A percentile compares a stretch with the other conserved stretches of the same genome.
phyloP scores from a whole-genome alignment of 2,888 invertebrate species.

The Machimus atricapillus region DNA sequence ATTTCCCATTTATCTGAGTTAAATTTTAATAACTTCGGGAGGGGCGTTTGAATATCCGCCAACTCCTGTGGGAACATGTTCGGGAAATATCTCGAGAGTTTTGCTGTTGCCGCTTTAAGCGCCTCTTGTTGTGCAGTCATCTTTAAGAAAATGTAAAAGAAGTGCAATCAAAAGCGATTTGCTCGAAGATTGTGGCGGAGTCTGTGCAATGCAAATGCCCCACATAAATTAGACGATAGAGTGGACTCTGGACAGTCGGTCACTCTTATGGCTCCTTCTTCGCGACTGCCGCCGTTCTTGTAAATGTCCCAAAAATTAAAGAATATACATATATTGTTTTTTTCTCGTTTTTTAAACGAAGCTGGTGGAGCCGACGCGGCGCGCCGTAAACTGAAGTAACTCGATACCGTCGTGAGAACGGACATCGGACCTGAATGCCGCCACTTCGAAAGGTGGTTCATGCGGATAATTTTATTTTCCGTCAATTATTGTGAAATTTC shows the following conservation, averaged over 20 bases:
- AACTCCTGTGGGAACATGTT: neutral
- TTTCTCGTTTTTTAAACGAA: neutral
- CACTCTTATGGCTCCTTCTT: neutral
- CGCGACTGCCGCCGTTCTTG: neutral
- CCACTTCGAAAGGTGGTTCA: conserved; percentile 32
- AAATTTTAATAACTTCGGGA: conserved; percentile 18
- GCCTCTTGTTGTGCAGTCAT: neutral
- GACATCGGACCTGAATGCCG: conserved; percentile 20
- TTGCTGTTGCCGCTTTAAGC: neutral
- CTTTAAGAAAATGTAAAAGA: neutral
- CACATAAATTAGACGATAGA: conserved; percentile 9
- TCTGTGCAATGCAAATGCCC: conserved; percentile 1
- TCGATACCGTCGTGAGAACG: conserved; percentile 34
- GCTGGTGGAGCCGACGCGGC: neutral
- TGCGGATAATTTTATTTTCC: conserved; percentile 35
- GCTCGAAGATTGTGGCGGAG: neutral
- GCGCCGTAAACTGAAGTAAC: neutral
- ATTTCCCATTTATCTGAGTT: conserved; percentile 8
- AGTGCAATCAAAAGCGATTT: neutral
- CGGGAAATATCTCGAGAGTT: neutral
- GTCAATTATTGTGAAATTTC: conserved; percentile 36
- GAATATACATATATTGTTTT: too few species aligned
- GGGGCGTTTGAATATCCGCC: neutral
- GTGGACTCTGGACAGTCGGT: conserved; percentile 13
- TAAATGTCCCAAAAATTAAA: conserved; percentile 19